phyloP scores from a whole-genome alignment of 2,888 invertebrate species.

The Julus scanicus region DNA sequence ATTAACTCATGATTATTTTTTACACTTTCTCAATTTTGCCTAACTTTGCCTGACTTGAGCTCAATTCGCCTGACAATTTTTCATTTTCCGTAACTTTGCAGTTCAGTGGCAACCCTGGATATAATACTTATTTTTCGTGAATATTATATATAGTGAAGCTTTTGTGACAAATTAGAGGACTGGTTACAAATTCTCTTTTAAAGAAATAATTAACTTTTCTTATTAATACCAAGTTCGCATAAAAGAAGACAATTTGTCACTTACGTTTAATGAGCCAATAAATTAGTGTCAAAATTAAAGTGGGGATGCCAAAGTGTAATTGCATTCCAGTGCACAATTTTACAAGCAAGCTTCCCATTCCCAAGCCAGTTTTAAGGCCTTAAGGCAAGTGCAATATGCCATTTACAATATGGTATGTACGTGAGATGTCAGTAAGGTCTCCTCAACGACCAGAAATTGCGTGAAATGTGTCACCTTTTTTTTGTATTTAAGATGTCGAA shows the following conservation, averaged over 20 bases:
- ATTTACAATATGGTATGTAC: neutral
- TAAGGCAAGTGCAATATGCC: constrained; percentile 5
- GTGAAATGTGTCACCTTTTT: constrained; percentile 26
- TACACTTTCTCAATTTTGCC: too few species aligned
- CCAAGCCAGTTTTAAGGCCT: constrained; percentile 5
- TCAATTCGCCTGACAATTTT: too few species aligned
- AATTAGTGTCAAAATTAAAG: neutral
- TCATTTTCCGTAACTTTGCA: too few species aligned
- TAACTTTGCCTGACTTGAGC: too few species aligned
- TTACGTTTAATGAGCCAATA: neutral
- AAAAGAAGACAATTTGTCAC: neutral
- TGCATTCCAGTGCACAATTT: neutral
- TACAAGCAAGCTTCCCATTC: neutral
- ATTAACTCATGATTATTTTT: too few species aligned
- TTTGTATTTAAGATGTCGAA: constrained; percentile 44
- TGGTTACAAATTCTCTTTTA: too few species aligned
- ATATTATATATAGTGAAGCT: too few species aligned
- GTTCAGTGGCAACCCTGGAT: too few species aligned
- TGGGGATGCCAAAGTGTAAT: neutral
- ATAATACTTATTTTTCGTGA: too few species aligned
- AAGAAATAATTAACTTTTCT: too few species aligned
- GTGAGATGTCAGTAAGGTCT: constrained; percentile 5
- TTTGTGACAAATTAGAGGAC: too few species aligned
- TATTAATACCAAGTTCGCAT: too few species aligned
- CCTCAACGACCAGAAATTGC: neutral